Percentiles rank a stretch among this genome's conserved stretches.
Evolutionary conservation across 2,797 vertebrate species (phyloP).

Genomic region (Peromyscus aztecus): DNA sequence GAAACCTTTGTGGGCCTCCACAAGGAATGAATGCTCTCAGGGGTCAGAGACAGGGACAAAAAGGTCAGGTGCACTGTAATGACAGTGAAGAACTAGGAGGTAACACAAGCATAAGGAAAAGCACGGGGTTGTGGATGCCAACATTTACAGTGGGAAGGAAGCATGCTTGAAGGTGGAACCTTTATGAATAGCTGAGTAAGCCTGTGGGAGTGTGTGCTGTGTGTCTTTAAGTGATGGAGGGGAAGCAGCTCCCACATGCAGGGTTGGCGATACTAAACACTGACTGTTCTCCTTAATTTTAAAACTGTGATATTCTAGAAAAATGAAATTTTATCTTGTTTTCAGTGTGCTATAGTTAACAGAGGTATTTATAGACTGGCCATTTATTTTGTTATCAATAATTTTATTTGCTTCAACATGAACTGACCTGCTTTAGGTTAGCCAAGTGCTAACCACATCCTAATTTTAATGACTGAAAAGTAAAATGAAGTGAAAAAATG

Average conservation of each 20-base stretch:
- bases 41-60: background rate
- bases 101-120: background rate
- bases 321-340: background rate
- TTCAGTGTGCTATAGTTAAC: background rate
- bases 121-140: background rate
- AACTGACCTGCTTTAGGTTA: background rate
- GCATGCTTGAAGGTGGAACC: background rate
- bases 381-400: background rate
- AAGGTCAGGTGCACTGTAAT: background rate
- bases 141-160: background rate
- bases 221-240: background rate
- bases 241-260: background rate
- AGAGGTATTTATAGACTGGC: background rate
- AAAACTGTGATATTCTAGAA: background rate
- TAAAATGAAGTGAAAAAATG: constrained; percentile 30
- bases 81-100: background rate
- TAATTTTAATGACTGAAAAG: constrained; percentile 50
- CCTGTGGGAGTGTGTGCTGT: too few species aligned
- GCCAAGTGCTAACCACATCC: background rate
- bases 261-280: background rate
- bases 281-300: background rate
- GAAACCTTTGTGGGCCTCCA: too few species aligned
- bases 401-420: background rate
- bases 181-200: background rate
- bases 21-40: background rate